phyloP scores from a whole-genome alignment of 2,113 vertebrate species.

The Sceloporus tristichus region DNA sequence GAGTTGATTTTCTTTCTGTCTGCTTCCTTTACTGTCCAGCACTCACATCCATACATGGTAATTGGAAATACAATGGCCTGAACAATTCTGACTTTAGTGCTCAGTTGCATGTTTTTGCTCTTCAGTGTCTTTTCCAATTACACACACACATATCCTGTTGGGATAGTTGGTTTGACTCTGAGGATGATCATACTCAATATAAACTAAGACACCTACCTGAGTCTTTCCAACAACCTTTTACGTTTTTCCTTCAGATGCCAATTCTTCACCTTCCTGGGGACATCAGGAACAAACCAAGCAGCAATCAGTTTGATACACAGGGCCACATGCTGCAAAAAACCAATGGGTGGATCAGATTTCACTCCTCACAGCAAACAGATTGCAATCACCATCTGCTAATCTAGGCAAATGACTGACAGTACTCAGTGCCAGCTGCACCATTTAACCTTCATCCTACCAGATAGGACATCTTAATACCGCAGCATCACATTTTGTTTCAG shows the following conservation, averaged over 20 bases:
- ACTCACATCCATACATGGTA: too few species aligned
- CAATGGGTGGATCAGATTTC: background rate
- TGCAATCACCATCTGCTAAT: background rate
- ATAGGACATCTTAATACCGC: too few species aligned
- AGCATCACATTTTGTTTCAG: too few species aligned
- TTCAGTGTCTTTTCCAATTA: too few species aligned
- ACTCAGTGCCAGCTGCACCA: background rate
- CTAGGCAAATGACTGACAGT: background rate
- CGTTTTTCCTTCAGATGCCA: slow-evolving; percentile 78
- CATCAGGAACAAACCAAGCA: slow-evolving; percentile 90
- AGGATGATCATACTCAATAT: background rate
- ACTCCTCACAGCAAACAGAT: background rate
- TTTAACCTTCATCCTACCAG: too few species aligned
- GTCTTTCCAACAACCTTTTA: slow-evolving; percentile 66
- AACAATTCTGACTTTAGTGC: too few species aligned
- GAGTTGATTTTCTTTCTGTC: too few species aligned
- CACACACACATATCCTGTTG: too few species aligned
- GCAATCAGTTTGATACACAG: slow-evolving; percentile 88
- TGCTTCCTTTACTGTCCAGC: too few species aligned
- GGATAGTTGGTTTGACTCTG: background rate
- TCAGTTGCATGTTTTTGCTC: too few species aligned
- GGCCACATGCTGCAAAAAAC: slow-evolving; percentile 85
- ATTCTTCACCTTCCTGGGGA: slow-evolving; percentile 84
- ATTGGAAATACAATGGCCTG: too few species aligned
- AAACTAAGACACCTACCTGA: slow-evolving; percentile 70